These are phyloP conservation scores for Baronia brevicornis DNA, from an alignment of 2,888 invertebrate genomes.

Conservation along the genomic window DNA sequence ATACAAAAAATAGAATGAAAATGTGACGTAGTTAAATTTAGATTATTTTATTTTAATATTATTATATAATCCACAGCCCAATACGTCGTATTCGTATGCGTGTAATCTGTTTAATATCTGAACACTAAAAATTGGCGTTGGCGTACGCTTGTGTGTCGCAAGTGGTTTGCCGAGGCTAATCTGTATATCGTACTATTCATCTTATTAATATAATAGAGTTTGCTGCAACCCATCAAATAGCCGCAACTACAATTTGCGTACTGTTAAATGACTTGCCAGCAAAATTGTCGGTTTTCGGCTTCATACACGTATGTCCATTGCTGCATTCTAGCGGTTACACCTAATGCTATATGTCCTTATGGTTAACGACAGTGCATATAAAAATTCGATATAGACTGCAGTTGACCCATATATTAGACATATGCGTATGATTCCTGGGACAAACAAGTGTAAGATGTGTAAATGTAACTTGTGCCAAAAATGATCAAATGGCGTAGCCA, in stretches of 20 bases:
- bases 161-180: conserved; percentile 58
- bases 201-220: conserved; percentile 38
- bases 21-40: conserved; percentile 40
- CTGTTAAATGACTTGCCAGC: conserved; percentile 47
- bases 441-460: too few relatives aligned
- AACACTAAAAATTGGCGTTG: conserved; percentile 26
- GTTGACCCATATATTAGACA: too few relatives aligned
- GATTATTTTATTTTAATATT: conserved; percentile 41
- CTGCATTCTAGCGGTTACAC: too few relatives aligned
- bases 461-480: too few relatives aligned
- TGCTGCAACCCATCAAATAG: conserved; percentile 46
- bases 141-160: conserved; percentile 66
- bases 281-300: conserved; percentile 38
- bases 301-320: too few relatives aligned
- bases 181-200: conserved; percentile 70
- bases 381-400: too few relatives aligned
- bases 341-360: too few relatives aligned
- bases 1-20: conserved; percentile 31
- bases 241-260: conserved; percentile 27
- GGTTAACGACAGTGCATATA: too few relatives aligned
- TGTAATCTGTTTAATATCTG: conserved; percentile 16
- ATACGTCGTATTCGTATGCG: conserved; percentile 43
- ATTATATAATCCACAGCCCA: conserved; percentile 53
- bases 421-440: conserved; percentile 35
- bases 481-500: too few relatives aligned